phyloP scores from a whole-genome alignment of 2,888 invertebrate species.

The Eupelmus urozonus region DNA sequence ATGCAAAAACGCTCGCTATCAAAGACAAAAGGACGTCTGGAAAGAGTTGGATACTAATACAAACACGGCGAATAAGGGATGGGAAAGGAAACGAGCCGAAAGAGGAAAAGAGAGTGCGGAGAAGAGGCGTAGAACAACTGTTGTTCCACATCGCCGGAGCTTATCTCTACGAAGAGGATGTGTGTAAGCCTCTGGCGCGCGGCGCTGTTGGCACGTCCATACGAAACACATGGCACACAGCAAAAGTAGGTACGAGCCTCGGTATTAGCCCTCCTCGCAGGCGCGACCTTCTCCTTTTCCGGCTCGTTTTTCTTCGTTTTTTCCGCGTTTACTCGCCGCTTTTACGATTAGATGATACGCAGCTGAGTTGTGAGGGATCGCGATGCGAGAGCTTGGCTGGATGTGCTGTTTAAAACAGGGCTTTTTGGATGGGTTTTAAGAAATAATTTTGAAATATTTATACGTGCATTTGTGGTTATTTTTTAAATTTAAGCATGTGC shows the following conservation, averaged over 20 bases:
- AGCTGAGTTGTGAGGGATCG: too few species aligned
- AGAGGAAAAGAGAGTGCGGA: slow-evolving; percentile 10
- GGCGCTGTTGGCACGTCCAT: background rate
- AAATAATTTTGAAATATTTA: too few species aligned
- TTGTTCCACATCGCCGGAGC: slow-evolving; percentile 29
- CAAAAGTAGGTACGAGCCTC: too few species aligned
- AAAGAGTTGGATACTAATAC: background rate
- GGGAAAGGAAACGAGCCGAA: background rate
- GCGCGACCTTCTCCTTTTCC: background rate
- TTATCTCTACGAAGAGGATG: slow-evolving; percentile 22
- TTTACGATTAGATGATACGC: too few species aligned
- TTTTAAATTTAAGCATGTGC: too few species aligned
- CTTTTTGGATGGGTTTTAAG: too few species aligned
- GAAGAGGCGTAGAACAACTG: slow-evolving; percentile 42
- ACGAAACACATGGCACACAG: background rate
- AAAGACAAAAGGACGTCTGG: background rate
- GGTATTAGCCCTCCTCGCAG: background rate
- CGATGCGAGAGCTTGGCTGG: too few species aligned
- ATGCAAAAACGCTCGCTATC: background rate
- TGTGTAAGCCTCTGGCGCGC: background rate
- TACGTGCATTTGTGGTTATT: too few species aligned
- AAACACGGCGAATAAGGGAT: too few species aligned
- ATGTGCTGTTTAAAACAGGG: too few species aligned
- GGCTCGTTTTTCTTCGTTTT: background rate
- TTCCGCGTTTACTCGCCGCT: background rate